Conservation (phyloP, 2,797 vertebrate species). For the Lacerta agilis region DNA sequence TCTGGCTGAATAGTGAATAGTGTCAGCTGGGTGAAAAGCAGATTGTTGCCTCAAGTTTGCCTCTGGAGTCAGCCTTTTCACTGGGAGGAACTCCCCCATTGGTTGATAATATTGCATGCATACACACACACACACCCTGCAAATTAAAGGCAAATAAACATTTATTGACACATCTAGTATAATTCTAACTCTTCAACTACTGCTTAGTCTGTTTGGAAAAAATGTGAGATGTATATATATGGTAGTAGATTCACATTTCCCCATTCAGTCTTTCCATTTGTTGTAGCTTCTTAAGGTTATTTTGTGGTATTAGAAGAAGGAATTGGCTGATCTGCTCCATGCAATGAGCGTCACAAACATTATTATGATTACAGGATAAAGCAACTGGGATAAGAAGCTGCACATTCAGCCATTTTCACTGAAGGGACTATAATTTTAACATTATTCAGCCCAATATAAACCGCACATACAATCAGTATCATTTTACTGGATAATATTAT, state of each 20-base stretch:
- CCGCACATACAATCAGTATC: constrained; percentile 56
- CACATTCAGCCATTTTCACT: constrained; percentile 40
- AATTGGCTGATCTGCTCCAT: constrained; percentile 54
- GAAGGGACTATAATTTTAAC: constrained; percentile 52
- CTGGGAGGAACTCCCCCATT: too few relatives aligned
- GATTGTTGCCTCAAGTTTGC: not conserved
- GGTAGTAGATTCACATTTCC: not conserved
- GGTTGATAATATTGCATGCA: too few relatives aligned
- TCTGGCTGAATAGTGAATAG: not conserved
- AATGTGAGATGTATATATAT: not conserved
- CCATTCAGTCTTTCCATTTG: constrained; percentile 34
- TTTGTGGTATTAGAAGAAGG: constrained; percentile 29
- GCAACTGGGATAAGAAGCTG: constrained; percentile 14
- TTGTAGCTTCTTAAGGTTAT: constrained; percentile 49
- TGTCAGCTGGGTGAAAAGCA: not conserved
- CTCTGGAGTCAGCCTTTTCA: too few relatives aligned
- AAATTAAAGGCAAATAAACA: not conserved
- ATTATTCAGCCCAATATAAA: constrained; percentile 56
- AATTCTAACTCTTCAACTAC: not conserved
- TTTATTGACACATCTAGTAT: not conserved
- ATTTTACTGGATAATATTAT: constrained; percentile 39
- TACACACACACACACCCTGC: not conserved
- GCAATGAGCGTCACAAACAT: constrained; percentile 48
- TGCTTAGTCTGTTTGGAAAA: constrained; percentile 3
- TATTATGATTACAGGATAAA: constrained; percentile 53